Conservation (phyloP, 2,888 invertebrate genomes). For the Drosophila lacicola region DNA sequence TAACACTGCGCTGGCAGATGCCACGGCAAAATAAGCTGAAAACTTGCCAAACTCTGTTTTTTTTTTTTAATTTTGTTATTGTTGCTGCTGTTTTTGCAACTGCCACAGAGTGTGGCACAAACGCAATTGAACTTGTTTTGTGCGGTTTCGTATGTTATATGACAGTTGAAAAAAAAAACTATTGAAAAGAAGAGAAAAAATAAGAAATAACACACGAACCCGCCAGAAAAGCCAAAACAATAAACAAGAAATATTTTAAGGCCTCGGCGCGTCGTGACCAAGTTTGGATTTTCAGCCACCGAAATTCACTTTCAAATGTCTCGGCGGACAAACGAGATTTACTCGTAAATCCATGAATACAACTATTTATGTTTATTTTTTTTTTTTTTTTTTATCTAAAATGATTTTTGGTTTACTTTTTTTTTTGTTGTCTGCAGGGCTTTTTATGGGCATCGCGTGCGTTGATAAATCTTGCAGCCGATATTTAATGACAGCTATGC, state of each 20-base stretch:
- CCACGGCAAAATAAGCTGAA: slow-evolving; percentile 50
- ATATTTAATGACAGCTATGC: neutral
- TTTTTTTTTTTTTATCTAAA: neutral
- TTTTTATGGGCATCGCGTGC: slow-evolving; percentile 55
- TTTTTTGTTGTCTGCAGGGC: slow-evolving; percentile 9
- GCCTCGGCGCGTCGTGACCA: slow-evolving; percentile 60
- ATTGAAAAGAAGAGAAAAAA: slow-evolving; percentile 11
- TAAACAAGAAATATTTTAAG: slow-evolving; percentile 32
- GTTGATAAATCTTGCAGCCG: slow-evolving; percentile 46
- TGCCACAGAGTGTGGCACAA: slow-evolving; percentile 44
- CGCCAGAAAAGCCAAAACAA: slow-evolving; percentile 18
- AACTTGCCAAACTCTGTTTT: slow-evolving; percentile 66
- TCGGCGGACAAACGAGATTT: slow-evolving; percentile 45
- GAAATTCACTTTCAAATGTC: slow-evolving; percentile 69
- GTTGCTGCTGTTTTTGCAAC: slow-evolving; percentile 24
- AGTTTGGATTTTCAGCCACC: slow-evolving; percentile 56
- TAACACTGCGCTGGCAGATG: slow-evolving; percentile 57
- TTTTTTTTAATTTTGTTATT: slow-evolving; percentile 14
- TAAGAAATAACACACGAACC: no score
- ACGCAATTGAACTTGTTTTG: slow-evolving; percentile 74
- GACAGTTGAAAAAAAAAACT: slow-evolving; percentile 25
- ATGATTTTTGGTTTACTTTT: slow-evolving; percentile 4
- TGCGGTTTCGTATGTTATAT: slow-evolving; percentile 35
- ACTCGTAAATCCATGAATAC: slow-evolving; percentile 21
- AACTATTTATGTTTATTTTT: slow-evolving; percentile 8